Percentiles rank a stretch among this genome's conserved stretches.
Conservation (phyloP, 2,888 invertebrate genomes). For the Andricus curvator region DNA sequence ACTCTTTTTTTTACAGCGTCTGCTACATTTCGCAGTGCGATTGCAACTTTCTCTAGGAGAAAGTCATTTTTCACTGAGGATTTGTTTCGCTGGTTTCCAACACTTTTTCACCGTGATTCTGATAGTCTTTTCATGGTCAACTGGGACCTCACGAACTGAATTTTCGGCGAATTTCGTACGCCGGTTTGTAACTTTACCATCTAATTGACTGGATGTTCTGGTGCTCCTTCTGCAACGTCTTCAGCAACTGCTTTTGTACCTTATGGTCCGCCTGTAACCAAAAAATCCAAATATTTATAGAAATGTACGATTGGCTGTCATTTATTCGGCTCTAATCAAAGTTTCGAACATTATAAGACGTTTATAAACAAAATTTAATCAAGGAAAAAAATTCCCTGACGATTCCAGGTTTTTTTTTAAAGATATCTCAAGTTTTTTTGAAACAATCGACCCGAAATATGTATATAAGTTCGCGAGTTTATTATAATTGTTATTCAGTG, state of each 20-base stretch:
- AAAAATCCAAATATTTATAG: background rate
- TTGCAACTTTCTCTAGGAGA: constrained; percentile 3
- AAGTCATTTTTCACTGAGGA: background rate
- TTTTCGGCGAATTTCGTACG: constrained; percentile 58
- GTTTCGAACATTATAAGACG: too few relatives aligned
- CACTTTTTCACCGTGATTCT: constrained; percentile 6
- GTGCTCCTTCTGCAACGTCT: constrained; percentile 75
- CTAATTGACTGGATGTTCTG: constrained; percentile 70
- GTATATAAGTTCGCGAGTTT: too few relatives aligned
- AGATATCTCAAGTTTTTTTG: too few relatives aligned
- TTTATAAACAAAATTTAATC: too few relatives aligned
- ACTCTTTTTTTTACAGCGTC: constrained; percentile 18
- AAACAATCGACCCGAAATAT: too few relatives aligned
- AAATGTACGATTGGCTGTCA: background rate
- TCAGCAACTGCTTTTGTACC: constrained; percentile 73
- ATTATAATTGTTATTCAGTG: too few relatives aligned
- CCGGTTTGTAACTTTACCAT: constrained; percentile 68
- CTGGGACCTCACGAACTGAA: background rate
- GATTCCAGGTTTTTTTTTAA: too few relatives aligned
- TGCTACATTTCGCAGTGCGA: background rate
- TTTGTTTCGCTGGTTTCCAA: background rate
- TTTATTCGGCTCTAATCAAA: background rate
- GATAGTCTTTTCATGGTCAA: constrained; percentile 21
- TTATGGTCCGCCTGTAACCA: constrained; percentile 71
- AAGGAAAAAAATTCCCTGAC: too few relatives aligned